phyloP scores from a whole-genome alignment of 2,797 vertebrate species.

The Coreius guichenoti region DNA sequence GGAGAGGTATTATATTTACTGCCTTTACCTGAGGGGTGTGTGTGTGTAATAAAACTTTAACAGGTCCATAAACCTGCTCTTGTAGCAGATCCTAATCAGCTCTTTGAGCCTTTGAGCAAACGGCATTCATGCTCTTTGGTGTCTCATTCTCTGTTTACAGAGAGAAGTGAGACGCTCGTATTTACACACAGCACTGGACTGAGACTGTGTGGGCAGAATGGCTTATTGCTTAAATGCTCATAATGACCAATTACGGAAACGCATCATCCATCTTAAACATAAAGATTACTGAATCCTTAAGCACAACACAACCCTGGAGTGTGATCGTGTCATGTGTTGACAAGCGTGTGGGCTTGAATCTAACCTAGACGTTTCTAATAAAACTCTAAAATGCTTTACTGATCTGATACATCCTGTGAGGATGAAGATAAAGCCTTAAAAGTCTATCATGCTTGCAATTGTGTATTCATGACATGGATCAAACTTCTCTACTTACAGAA shows the following conservation, averaged over 20 bases:
- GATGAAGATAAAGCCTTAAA: background rate
- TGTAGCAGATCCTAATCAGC: slow-evolving; percentile 72
- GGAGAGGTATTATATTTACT: slow-evolving; percentile 84
- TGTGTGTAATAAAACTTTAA: slow-evolving; percentile 85
- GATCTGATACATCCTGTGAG: background rate
- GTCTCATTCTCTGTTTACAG: slow-evolving; percentile 59
- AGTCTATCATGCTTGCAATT: background rate
- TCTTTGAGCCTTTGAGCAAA: slow-evolving; percentile 73
- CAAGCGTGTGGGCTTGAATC: background rate
- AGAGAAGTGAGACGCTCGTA: slow-evolving; percentile 49
- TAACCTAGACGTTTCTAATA: background rate
- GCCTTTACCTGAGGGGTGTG: slow-evolving; percentile 81
- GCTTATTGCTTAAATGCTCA: slow-evolving; percentile 48
- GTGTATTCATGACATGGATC: background rate
- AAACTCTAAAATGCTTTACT: background rate
- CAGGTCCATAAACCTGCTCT: slow-evolving; percentile 81
- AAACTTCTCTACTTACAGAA: background rate
- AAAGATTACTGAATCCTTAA: slow-evolving; percentile 13
- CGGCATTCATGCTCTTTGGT: slow-evolving; percentile 58
- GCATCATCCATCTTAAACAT: slow-evolving; percentile 52
- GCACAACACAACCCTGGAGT: background rate
- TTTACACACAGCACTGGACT: slow-evolving; percentile 48
- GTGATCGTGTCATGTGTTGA: background rate
- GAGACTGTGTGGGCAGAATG: slow-evolving; percentile 17
- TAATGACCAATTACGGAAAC: slow-evolving; percentile 45